Base-by-base conservation (phyloP, 64 coral and sea anemone genomes). In the Pocillopora verrucosa region DNA sequence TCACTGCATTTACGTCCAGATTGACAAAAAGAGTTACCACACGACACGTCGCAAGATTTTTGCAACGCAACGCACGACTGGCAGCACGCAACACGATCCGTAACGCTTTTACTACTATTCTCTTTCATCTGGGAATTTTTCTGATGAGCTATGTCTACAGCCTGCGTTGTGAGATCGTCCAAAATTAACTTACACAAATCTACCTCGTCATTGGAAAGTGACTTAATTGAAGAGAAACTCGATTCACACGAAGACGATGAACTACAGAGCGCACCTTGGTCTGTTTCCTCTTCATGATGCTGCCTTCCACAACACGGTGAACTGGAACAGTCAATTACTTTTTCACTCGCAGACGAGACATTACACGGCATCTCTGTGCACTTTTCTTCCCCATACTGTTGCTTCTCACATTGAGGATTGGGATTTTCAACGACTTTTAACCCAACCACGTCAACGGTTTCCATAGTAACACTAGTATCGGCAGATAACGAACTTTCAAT, bases 381-480 rank as follows among this genome's bases (percentile, higher is more conserved):
- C 61, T 38, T 38, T 45, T 67, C 59, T n/a, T 22, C 61, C 0
- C 22, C 34, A 67, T 11, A 38, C 16, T 22, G 16, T 13, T 16
- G 61, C 19, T 5, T 20, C 10, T 84, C 16, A 12, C 35, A 84
- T 19, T 35, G 61, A 45, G 16, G 11, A 45, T 10, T n/a, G 20
- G 11, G 56, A 24, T 5, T 30, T 58, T 68, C 37, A 58, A 85
- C 22, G 24, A 85, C 63, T 56, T 72, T 85, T 72, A 85, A 72
- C 13, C 41, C 64, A 1, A 41, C 24, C 30, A 85, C 64, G 19
- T 85, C 65, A 56, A 85, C 57, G 10, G 82, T 1, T 58, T 85
- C 82, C 82, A 85, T 85, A 41, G 12, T 56, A 14, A 85, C 63
- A 13, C 82, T 38, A 69, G 26, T 65, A 41, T 67, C 62, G 36